Evolutionary conservation across 2,888 invertebrate genomes (phyloP), one percentile per base, ranked within the genome.

Genomic region (Philopedon plagiatum): DNA sequence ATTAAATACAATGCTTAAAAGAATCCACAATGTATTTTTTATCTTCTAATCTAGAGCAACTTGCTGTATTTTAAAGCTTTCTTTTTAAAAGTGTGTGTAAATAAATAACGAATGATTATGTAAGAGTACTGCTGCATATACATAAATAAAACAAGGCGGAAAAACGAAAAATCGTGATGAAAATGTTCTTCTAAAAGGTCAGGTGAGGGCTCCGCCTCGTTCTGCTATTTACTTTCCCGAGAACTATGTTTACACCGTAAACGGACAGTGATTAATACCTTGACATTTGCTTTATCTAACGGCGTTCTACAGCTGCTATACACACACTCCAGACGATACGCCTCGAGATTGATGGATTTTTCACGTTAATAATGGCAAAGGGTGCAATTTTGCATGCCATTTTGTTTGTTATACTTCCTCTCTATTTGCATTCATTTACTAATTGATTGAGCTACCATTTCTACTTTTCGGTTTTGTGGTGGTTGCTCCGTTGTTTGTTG

Each of bases 261-360:
- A 46, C 65, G 49, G 54, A 61, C 60, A 60, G 71, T 71, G 65
- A 65, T 71, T 71, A 65, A 71, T 65, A 65, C 71, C 71, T 71
- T 71, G 71, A 71, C 71, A 71, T 71, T 71, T 71, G 41, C 54
- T 69, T 69, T 69, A 57, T 69, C 19, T 69, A 69, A 63, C 63
- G 69, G 62, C 62, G 51, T 57, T 69, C 57, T 44, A 34, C 58
- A 32, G 58, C 34, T 58, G 34, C 34, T 34, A 21, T 11, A 34
- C 34, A 32, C 19, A 34, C 34, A 32, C 44, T 44, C 32, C 7
- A 29, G n/a, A 29, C 39, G 18, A 60, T 46, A 44, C 46, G 19
- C 18, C 62, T 32, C 21, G n/a, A 19, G 11, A 32, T 29, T 15
- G 29, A 19, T 9, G 15, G 29, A 32, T 39, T 39, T 2, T 39